Base-by-base conservation (phyloP, 1,140 invertebrate genomes). In the Acromyrmex heyeri region DNA sequence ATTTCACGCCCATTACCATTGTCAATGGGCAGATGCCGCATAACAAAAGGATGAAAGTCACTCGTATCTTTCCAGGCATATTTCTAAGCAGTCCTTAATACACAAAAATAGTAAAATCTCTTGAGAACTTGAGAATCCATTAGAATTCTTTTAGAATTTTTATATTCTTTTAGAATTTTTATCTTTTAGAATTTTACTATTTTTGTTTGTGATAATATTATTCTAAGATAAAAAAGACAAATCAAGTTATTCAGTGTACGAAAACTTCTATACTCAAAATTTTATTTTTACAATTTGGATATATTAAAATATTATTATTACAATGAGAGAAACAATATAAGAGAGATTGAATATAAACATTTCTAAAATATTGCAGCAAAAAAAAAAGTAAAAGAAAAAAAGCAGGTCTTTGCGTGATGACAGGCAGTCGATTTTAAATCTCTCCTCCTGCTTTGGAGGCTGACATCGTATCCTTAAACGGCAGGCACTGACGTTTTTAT, bases 1-100 rank as follows among this genome's bases (percentile, higher is more conserved):
- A 95, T 95, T 95, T 95, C 94, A 95, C 94, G 94, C 94, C 94
- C 92, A 95, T 95, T 95, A 94, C 92, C 87, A 94, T 94, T 94
- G 94, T 94, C 88, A 93, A 92, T 93, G 88, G 92, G 93, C 94
- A 94, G 94, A 95, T 94, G 94, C 91, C 87, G 18, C 73, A 8
- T 38, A 34, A 90, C 73, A 90, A 91, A 73, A 86, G 77, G 57
- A 87, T 88, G 87, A 88, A 85, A 92, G 88, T 92, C 85, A 91
- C 90, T 86, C 79, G 72, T 70, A 90, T 83, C 82, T 91, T 90
- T 91, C 53, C 55, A 59, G 34, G 38, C 70, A 57, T 88, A 72
- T 75, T 65, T 90, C 69, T 64, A 70, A 55, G 2, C 18, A 44
- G 44, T 50, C 53, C 30, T 90, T 90, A 83, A 90, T 87, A 55